phyloP scores from a whole-genome alignment of 2,797 vertebrate species.

The Labroides dimidiatus region DNA sequence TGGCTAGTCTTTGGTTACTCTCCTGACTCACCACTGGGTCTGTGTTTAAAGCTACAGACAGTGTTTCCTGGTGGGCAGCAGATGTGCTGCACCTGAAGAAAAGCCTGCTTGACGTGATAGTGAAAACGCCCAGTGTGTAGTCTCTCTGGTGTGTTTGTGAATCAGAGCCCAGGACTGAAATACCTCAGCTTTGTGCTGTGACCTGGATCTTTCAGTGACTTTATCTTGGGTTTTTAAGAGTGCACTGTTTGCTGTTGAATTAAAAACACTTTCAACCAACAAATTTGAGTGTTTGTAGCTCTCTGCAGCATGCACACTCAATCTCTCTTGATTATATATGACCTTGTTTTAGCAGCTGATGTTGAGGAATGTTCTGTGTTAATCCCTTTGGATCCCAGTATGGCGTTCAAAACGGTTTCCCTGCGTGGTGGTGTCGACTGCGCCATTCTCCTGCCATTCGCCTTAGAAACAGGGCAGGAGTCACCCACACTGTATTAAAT shows the following conservation, averaged over 20 bases:
- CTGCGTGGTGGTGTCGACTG: conserved; percentile 29
- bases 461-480: conserved; percentile 45
- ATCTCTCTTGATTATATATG: conserved; percentile 18
- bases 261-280: conserved; percentile 28
- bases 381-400: conserved; percentile 56
- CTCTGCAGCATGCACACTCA: conserved; percentile 4
- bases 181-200: conserved; percentile 20
- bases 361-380: conserved; percentile 41
- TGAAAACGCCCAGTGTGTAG: conserved; percentile 14
- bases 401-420: conserved; percentile 34
- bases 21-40: conserved; percentile 25
- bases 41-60: conserved; percentile 27
- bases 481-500: conserved; percentile 61
- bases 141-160: conserved; percentile 22
- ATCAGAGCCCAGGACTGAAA: conserved; percentile 31
- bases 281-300: conserved; percentile 17
- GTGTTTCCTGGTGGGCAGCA: conserved; percentile 36
- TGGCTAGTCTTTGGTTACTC: conserved; percentile 7
- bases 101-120: not conserved
- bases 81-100: conserved; percentile 14
- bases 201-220: conserved; percentile 24
- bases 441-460: conserved; percentile 25
- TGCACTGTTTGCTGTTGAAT: conserved; percentile 14
- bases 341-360: conserved; percentile 59
- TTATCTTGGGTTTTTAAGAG: conserved; percentile 26